A percentile compares a stretch with the other conserved stretches of the same genome.
phyloP scores from a whole-genome alignment of 2,888 invertebrate species.

The Miltochrista miniata region DNA sequence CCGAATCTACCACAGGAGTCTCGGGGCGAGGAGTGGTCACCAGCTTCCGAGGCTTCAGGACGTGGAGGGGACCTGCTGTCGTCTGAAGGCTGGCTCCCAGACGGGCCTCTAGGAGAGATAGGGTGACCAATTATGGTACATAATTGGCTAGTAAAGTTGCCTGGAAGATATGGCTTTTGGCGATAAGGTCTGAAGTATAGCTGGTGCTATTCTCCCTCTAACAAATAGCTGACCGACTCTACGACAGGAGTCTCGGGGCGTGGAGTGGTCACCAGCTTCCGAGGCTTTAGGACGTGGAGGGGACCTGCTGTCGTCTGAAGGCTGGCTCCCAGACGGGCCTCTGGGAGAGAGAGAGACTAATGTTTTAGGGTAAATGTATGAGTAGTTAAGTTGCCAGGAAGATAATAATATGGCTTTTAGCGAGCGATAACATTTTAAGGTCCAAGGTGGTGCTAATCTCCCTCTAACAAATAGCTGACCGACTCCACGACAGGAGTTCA shows the following conservation, averaged over 20 bases:
- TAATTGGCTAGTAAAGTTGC: too few relatives aligned
- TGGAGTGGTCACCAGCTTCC: constrained; percentile 33
- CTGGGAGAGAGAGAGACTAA: too few relatives aligned
- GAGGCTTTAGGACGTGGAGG: constrained; percentile 58
- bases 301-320: constrained; percentile 47
- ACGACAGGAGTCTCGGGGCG: constrained; percentile 64
- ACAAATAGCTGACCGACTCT: constrained; percentile 51
- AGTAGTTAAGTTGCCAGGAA: too few relatives aligned
- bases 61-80: constrained; percentile 57
- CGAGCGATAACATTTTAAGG: too few relatives aligned
- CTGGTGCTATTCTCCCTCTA: constrained; percentile 48
- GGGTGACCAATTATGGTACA: too few relatives aligned
- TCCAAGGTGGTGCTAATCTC: too few relatives aligned
- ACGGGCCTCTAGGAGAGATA: constrained; percentile 61
- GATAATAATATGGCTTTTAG: too few relatives aligned
- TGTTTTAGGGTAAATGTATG: too few relatives aligned
- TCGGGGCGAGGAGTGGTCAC: constrained; percentile 45
- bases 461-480: constrained; percentile 52
- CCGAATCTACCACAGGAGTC: constrained; percentile 61
- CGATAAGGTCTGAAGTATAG: too few relatives aligned
- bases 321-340: constrained; percentile 67
- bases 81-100: constrained; percentile 51
- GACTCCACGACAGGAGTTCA: constrained; percentile 61
- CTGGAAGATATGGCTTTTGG: too few relatives aligned
- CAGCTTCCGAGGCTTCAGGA: constrained; percentile 54